Evolutionary conservation across 2,113 vertebrate species (phyloP).

Genomic region (Arvicanthis niloticus): DNA sequence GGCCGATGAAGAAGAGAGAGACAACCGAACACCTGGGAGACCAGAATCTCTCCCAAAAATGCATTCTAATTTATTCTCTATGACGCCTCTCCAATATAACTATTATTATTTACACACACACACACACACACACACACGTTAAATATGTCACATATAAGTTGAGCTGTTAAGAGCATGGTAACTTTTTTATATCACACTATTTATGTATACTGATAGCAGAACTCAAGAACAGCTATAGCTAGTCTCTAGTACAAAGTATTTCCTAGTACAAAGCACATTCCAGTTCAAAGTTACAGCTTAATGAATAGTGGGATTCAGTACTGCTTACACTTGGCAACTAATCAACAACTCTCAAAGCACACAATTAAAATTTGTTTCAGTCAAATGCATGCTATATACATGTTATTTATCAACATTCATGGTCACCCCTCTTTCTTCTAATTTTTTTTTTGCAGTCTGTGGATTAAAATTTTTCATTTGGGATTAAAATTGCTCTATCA

Average conservation of each 20-base stretch:
- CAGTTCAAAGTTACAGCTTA: conserved; percentile 6
- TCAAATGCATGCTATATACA: not conserved
- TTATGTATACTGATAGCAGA: not conserved
- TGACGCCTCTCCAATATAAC: not conserved
- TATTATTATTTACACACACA: not conserved
- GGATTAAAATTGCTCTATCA: not conserved
- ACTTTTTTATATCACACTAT: not conserved
- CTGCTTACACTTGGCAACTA: not conserved
- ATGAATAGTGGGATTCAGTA: not conserved
- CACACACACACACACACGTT: too few species aligned
- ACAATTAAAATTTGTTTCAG: conserved; percentile 59
- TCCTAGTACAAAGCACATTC: not conserved
- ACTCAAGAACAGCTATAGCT: conserved; percentile 8
- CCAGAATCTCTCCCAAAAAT: not conserved
- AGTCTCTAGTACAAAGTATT: not conserved
- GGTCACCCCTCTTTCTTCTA: not conserved
- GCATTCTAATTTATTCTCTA: not conserved
- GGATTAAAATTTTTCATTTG: not conserved
- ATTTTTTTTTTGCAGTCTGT: not conserved
- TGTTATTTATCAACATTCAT: not conserved
- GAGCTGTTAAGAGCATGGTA: not conserved
- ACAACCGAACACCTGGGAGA: not conserved
- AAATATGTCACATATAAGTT: not conserved
- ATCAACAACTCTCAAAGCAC: conserved; percentile 47
- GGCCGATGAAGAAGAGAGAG: conserved; percentile 23